These are phyloP conservation scores for Agapornis roseicollis DNA, from an alignment of 2,113 vertebrate genomes.

Conservation along the genomic window DNA sequence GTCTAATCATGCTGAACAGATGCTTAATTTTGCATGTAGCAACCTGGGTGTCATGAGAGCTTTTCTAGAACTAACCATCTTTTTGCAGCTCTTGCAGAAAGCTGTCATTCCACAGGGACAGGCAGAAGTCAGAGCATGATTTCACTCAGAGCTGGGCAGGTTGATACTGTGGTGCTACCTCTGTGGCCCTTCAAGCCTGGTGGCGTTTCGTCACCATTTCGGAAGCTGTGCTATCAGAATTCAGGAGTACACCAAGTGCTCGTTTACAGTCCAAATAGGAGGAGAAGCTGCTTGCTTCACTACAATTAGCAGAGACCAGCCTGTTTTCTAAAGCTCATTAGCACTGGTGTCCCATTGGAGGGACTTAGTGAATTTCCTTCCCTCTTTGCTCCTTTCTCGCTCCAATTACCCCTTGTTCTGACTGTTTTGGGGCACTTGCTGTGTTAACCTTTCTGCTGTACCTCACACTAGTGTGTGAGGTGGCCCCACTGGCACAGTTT, in stretches of 20 bases:
- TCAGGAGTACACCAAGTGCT: not conserved
- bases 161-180: not conserved
- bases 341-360: not conserved
- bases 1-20: not conserved
- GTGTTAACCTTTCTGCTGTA: not conserved
- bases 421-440: not conserved
- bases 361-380: not conserved
- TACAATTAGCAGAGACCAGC: not conserved
- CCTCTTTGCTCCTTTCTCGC: not conserved
- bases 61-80: not conserved
- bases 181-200: not conserved
- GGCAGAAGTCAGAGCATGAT: not conserved
- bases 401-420: not conserved
- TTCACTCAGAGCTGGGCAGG: not conserved
- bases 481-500: not conserved
- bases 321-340: not conserved
- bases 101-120: not conserved
- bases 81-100: not conserved
- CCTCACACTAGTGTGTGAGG: not conserved
- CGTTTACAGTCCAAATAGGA: not conserved
- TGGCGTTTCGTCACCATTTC: not conserved
- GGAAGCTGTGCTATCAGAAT: not conserved
- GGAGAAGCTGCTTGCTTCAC: not conserved
- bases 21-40: not conserved
- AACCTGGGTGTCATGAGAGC: not conserved